phyloP scores from a whole-genome alignment of 2,888 invertebrate species.

The Chymomyza amoena region DNA sequence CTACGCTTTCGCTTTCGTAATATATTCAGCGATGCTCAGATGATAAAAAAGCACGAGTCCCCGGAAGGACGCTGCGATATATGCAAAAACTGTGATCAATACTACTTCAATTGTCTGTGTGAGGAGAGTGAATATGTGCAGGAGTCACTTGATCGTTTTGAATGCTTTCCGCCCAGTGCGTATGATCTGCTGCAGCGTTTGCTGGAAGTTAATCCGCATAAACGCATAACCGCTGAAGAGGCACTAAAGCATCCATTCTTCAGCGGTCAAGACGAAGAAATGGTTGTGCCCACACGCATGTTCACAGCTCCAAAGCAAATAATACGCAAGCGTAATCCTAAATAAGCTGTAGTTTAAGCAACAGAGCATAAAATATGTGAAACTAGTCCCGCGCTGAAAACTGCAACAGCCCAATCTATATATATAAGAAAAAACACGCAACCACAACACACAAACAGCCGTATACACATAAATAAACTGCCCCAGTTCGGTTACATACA shows the following conservation, averaged over 20 bases:
- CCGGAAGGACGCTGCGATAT: slow-evolving; percentile 67
- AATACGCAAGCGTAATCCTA: slow-evolving; percentile 45
- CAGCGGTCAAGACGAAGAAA: slow-evolving; percentile 23
- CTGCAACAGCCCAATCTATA: slow-evolving; percentile 17
- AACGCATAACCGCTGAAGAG: slow-evolving; percentile 85
- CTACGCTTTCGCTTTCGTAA: slow-evolving; percentile 77
- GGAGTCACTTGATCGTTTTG: slow-evolving; percentile 73
- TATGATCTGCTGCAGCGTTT: slow-evolving; percentile 86
- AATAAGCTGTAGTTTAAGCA: not conserved
- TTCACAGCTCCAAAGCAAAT: not conserved
- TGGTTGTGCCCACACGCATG: not conserved
- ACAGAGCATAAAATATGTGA: slow-evolving; percentile 9
- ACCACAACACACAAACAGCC: not conserved
- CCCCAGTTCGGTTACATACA: too few relatives aligned
- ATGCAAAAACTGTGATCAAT: slow-evolving; percentile 78
- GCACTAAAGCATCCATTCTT: slow-evolving; percentile 90
- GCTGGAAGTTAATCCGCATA: slow-evolving; percentile 88
- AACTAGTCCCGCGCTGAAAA: slow-evolving; percentile 27
- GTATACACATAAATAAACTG: not conserved
- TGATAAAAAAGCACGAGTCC: slow-evolving; percentile 66
- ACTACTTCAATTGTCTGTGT: slow-evolving; percentile 78
- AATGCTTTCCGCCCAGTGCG: slow-evolving; percentile 84
- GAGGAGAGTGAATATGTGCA: slow-evolving; percentile 66
- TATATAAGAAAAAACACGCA: slow-evolving; percentile 4
- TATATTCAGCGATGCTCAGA: slow-evolving; percentile 69